Evolutionary conservation across 2,888 invertebrate species (phyloP), one percentile per base, ranked within the genome.

Genomic region (Trypoxylon attenuatum): DNA sequence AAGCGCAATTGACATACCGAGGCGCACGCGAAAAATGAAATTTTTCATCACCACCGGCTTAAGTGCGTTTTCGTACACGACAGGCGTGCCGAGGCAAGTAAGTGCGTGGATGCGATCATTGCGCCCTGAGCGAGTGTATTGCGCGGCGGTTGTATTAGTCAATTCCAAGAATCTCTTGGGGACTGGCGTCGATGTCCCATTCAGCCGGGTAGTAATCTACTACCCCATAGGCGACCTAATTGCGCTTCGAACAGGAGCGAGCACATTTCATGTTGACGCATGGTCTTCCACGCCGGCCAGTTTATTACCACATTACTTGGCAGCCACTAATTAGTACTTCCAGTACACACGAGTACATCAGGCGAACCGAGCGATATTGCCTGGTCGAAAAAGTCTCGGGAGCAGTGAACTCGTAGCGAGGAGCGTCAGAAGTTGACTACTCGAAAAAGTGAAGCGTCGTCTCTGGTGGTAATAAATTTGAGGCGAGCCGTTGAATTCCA

Each of bases 221-320:
- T 57, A 49, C 54, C 54, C 53, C 62, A 49, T 70, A 54, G 54
- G 55, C 71, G 72, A 66, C 59, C 75, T 72, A 74, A 72, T 72
- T 72, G 74, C 62, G 46, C 42, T 41, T 23, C 47, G 43, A 60
- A 54, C 65, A 47, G 63, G 39, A 56, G 54, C 57, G 18, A 41
- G 60, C 54, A 70, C 71, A 59, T 71, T 74, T 71, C 74, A 57
- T 33, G 51, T 47, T 51, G 56, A 61, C 56, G 33, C 53, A 62
- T 49, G 41, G 46, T 47, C 58, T 51, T 29, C 60, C 60, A 15
- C 16, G 33, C 25, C 10, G 25, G 46, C 49, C 55, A 56, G 50
- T 61, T 65, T 54, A 65, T 52, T 58, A 33, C 54, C 47, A 39
- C 5, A 21, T 49, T 29, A 55, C 55, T 51, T 23, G 22, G 21